phyloP scores from a whole-genome alignment of 2,113 vertebrate species.

The Gnathonemus longibarbis region DNA sequence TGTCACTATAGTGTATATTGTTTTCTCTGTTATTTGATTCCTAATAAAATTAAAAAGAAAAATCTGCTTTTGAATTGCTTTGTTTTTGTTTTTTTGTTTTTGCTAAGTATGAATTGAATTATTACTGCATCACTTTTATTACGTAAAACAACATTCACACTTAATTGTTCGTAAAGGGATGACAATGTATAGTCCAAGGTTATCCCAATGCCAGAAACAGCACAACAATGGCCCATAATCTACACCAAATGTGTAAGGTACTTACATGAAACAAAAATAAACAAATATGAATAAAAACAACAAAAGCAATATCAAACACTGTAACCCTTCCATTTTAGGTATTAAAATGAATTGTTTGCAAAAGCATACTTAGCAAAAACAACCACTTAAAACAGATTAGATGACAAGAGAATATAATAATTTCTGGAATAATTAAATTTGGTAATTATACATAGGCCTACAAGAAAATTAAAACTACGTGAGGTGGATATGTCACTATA shows the following conservation, averaged over 20 bases:
- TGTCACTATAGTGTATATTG: no score
- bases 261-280: not conserved
- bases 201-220: not conserved
- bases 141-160: not conserved
- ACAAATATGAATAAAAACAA: not conserved
- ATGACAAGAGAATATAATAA: not conserved
- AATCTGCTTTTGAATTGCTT: not conserved
- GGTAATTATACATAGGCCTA: not conserved
- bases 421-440: not conserved
- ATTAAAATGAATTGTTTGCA: not conserved
- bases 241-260: not conserved
- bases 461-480: not conserved
- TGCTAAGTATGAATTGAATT: not conserved
- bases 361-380: not conserved
- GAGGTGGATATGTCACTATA: not conserved
- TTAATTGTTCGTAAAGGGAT: not conserved
- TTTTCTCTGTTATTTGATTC: not conserved
- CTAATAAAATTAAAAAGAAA: not conserved
- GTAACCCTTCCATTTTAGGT: not conserved
- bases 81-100: not conserved
- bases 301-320: not conserved
- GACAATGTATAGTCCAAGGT: not conserved
- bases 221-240: not conserved
- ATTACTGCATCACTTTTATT: not conserved
- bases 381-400: not conserved